phyloP scores from a whole-genome alignment of 1,140 invertebrate species.

The Rhysida immarginata region DNA sequence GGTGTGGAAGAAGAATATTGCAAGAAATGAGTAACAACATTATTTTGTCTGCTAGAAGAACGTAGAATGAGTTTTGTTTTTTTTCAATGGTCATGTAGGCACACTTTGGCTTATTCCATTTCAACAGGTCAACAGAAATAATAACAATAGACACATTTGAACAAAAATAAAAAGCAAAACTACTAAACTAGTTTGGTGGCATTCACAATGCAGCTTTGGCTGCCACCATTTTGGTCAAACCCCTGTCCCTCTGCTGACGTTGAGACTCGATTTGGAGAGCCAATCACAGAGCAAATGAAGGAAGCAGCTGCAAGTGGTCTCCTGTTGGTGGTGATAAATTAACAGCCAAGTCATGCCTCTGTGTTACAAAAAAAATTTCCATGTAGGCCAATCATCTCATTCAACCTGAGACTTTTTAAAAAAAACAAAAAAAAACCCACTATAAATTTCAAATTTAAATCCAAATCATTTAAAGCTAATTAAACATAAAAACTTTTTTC shows the following conservation, averaged over 20 bases:
- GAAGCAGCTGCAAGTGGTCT: background rate
- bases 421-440: no score
- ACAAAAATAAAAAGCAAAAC: background rate
- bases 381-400: no score
- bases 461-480: no score
- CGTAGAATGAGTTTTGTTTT: background rate
- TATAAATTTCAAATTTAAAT: no score
- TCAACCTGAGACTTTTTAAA: no score
- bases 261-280: background rate
- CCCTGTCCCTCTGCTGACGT: background rate
- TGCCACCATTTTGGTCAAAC: background rate
- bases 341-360: no score
- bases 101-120: background rate
- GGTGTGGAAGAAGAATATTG: background rate
- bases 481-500: no score
- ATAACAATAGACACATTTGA: background rate
- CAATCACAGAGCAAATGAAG: background rate
- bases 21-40: background rate
- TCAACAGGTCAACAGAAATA: background rate
- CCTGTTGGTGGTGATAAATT: no score
- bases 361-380: no score
- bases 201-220: background rate
- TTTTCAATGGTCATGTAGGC: background rate
- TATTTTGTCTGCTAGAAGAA: background rate
- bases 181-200: conserved; percentile 1